Evolutionary conservation across 2,113 vertebrate genomes (phyloP).

Genomic region (Gadus macrocephalus): DNA sequence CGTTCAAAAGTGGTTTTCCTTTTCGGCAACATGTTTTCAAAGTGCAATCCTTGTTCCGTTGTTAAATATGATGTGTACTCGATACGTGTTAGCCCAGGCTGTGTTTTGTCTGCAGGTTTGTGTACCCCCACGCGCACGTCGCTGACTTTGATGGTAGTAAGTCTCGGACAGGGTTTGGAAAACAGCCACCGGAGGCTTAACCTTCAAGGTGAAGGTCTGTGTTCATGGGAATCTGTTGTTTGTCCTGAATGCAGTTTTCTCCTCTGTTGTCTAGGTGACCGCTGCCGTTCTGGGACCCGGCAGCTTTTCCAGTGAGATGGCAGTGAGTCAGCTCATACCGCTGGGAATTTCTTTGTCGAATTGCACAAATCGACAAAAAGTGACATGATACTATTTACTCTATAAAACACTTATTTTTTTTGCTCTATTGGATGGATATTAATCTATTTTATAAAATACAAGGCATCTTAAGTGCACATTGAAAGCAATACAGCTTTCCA

Average conservation of each 20-base stretch:
- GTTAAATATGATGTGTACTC: not conserved
- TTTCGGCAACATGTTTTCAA: too few species aligned
- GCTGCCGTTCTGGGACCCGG: constrained; percentile 9
- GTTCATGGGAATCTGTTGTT: constrained; percentile 9
- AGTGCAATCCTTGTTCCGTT: too few species aligned
- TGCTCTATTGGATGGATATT: not conserved
- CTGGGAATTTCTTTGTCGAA: not conserved
- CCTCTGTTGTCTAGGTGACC: constrained; percentile 55
- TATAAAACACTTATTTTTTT: not conserved
- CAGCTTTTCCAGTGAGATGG: constrained; percentile 5
- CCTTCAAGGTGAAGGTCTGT: constrained; percentile 60
- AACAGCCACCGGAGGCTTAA: constrained; percentile 64
- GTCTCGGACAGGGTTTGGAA: constrained; percentile 68
- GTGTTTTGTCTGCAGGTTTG: constrained; percentile 16
- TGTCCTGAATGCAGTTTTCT: constrained; percentile 12
- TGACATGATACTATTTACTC: not conserved
- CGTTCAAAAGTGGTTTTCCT: too few species aligned
- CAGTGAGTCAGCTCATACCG: constrained; percentile 13
- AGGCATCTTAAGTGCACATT: not conserved
- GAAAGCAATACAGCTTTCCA: not conserved
- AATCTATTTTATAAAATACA: not conserved
- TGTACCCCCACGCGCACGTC: constrained; percentile 19
- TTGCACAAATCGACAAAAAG: not conserved
- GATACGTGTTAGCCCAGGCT: constrained; percentile 31
- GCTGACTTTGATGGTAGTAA: constrained; percentile 68